phyloP scores from a whole-genome alignment of 2,888 invertebrate species.

The Mesorhabditis belari region DNA sequence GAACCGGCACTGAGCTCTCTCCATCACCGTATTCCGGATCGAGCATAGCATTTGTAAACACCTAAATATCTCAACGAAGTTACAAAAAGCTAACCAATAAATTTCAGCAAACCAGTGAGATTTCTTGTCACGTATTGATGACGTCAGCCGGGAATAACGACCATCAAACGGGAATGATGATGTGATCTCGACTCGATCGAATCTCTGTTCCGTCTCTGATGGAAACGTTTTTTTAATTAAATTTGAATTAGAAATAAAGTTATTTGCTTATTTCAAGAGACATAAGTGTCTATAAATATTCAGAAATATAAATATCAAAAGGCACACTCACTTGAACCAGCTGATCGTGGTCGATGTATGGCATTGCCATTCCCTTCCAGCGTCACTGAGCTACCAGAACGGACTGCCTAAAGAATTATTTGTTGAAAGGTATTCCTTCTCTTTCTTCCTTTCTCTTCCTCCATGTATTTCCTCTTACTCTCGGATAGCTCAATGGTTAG shows the following conservation, averaged over 20 bases:
- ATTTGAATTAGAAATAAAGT: too few relatives aligned
- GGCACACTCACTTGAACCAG: conserved; percentile 44
- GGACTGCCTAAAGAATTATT: conserved; percentile 30
- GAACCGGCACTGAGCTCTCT: conserved; percentile 47
- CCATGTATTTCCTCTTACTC: not conserved
- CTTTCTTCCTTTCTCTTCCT: not conserved
- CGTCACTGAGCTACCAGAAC: conserved; percentile 36
- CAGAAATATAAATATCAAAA: not conserved
- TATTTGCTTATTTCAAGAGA: too few relatives aligned
- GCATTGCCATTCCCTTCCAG: conserved; percentile 47
- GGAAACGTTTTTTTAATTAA: too few relatives aligned
- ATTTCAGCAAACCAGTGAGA: conserved; percentile 26
- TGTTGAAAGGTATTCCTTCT: too few relatives aligned
- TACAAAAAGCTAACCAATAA: not conserved
- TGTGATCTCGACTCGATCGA: conserved; percentile 21
- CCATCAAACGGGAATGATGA: conserved; percentile 46
- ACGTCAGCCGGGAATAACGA: conserved; percentile 35
- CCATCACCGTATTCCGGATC: conserved; percentile 48
- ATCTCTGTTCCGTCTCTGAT: conserved; percentile 43
- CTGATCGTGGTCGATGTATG: conserved; percentile 47
- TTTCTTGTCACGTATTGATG: conserved; percentile 35
- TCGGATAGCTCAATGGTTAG: too few relatives aligned
- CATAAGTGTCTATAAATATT: not conserved
- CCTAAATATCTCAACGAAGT: conserved; percentile 1
- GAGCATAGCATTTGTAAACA: conserved; percentile 48